These are phyloP conservation scores for Drosophila ogumai DNA, from an alignment of 1,140 invertebrate genomes.

Conservation along the genomic window DNA sequence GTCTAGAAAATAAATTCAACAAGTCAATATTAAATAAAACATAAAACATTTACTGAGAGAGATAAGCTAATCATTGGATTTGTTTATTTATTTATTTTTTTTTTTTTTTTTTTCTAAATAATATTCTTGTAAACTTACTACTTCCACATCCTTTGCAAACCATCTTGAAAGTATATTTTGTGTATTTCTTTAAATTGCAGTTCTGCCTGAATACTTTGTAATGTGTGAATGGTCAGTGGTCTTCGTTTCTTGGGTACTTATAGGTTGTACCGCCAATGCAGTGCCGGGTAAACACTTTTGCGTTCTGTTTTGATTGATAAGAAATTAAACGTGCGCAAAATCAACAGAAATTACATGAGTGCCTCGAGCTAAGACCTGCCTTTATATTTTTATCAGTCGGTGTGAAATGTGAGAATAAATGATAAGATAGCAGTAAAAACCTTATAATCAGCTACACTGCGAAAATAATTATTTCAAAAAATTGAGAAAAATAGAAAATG, in stretches of 20 bases:
- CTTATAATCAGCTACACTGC: not conserved
- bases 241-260: constrained; percentile 23
- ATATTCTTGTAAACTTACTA: constrained; percentile 47
- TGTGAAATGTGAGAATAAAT: not conserved
- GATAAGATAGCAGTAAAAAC: constrained; percentile 45
- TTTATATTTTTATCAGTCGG: constrained; percentile 25
- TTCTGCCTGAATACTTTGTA: not conserved
- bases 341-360: constrained; percentile 48
- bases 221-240: constrained; percentile 3
- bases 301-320: constrained; percentile 29
- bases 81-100: too few relatives aligned
- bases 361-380: constrained; percentile 30
- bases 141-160: constrained; percentile 66
- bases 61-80: too few relatives aligned
- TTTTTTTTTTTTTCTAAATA: not conserved
- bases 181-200: not conserved
- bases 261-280: constrained; percentile 16
- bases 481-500: not conserved
- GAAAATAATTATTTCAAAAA: not conserved
- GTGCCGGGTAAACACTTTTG: constrained; percentile 37
- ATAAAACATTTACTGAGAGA: too few relatives aligned
- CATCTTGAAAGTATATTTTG: constrained; percentile 35
- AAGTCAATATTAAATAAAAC: not conserved
- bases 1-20: constrained; percentile 18
- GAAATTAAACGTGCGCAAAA: constrained; percentile 63